Evolutionary conservation across 1,140 invertebrate species (phyloP).

Genomic region (Coboldia fuscipes): DNA sequence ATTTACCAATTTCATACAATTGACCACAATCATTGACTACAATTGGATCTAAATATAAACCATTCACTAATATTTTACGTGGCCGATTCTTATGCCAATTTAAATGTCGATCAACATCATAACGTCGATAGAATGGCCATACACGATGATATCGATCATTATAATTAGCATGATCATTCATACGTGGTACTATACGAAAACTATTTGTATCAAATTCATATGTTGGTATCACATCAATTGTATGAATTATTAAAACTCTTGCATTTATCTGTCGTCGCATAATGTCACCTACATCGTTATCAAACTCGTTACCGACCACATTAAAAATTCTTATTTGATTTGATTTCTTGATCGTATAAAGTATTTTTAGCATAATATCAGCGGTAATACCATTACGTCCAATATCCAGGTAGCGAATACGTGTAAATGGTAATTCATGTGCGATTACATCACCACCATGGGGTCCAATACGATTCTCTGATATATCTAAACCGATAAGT

Average conservation of each 20-base stretch:
- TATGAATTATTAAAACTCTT: neutral
- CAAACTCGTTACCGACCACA: neutral
- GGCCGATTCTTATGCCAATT: too few species aligned
- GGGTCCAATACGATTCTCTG: neutral
- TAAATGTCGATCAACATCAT: too few species aligned
- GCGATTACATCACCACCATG: neutral
- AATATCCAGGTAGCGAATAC: neutral
- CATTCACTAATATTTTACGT: too few species aligned
- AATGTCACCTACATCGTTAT: neutral
- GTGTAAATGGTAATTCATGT: neutral
- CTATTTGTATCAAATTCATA: neutral
- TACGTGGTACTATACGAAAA: neutral
- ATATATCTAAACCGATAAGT: neutral
- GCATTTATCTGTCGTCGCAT: neutral
- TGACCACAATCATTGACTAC: too few species aligned
- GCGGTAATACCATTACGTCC: neutral
- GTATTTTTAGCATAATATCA: neutral
- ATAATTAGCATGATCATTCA: neutral
- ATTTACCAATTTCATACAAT: too few species aligned
- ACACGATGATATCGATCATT: neutral
- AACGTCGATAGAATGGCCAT: too few species aligned
- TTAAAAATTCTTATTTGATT: neutral
- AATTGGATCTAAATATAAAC: too few species aligned
- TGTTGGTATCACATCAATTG: neutral
- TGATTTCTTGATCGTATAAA: neutral